Evolutionary conservation across 2,797 vertebrate species (phyloP).

Genomic region (Lagodon rhomboides): DNA sequence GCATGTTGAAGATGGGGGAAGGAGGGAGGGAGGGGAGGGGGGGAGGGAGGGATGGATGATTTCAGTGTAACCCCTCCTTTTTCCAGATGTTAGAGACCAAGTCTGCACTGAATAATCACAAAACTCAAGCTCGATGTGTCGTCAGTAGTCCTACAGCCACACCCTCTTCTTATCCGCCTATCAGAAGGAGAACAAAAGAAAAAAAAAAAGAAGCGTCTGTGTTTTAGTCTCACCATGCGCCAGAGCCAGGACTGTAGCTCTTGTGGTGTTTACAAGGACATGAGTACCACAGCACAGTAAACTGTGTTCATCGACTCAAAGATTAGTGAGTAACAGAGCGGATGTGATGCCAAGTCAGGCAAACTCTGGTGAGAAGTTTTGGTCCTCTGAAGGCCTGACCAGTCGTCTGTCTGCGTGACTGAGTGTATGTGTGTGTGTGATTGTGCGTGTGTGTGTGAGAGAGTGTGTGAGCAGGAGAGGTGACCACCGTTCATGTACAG

Average conservation of each 20-base stretch:
- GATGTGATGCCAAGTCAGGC: constrained; percentile 46
- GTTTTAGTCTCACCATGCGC: constrained; percentile 57
- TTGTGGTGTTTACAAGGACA: constrained; percentile 66
- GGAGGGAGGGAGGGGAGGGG: constrained; percentile 33
- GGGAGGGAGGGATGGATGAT: constrained; percentile 37
- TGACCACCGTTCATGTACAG: constrained; percentile 82
- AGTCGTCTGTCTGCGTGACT: constrained; percentile 38
- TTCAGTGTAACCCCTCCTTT: constrained; percentile 63
- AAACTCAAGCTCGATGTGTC: constrained; percentile 77
- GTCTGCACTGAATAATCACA: constrained; percentile 84
- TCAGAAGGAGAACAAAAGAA: constrained; percentile 53
- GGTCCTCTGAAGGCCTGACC: constrained; percentile 63
- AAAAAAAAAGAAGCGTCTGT: constrained; percentile 43
- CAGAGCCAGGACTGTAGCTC: constrained; percentile 77
- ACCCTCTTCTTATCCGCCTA: constrained; percentile 62
- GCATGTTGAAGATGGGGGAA: constrained; percentile 73
- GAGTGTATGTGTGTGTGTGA: not conserved
- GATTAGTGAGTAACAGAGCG: constrained; percentile 34
- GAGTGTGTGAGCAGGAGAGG: constrained; percentile 64
- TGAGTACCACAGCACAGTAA: constrained; percentile 57
- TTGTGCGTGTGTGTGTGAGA: not conserved
- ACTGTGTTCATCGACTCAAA: constrained; percentile 55
- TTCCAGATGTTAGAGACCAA: constrained; percentile 80
- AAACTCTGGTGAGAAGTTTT: constrained; percentile 49
- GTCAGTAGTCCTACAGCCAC: constrained; percentile 75